Percentiles rank a stretch among this genome's conserved stretches.
phyloP scores from a whole-genome alignment of 2,113 vertebrate species.

The Alethe diademata region DNA sequence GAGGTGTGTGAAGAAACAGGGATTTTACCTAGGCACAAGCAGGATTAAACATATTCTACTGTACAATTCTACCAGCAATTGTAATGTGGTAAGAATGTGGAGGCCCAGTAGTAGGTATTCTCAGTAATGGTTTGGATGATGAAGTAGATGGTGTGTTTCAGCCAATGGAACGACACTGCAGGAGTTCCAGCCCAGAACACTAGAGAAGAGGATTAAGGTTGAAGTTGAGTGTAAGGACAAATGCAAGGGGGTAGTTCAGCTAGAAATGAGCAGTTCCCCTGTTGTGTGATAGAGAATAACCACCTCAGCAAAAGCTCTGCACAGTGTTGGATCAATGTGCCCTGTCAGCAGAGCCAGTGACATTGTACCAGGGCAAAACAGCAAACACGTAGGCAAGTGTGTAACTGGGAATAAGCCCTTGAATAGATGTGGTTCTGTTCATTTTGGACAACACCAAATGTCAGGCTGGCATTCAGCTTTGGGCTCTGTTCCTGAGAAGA shows the following conservation, averaged over 20 bases:
- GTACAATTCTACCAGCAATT: not conserved
- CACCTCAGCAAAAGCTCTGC: not conserved
- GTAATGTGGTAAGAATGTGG: fast-evolving
- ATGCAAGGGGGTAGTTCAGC: not conserved
- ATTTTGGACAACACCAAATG: not conserved
- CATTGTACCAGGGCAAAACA: not conserved
- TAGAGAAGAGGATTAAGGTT: not conserved
- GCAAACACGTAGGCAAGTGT: not conserved
- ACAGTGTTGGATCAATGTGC: not conserved
- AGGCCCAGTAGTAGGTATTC: not conserved
- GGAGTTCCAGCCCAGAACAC: not conserved
- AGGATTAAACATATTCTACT: not conserved
- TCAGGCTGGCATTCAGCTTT: not conserved
- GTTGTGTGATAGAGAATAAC: not conserved
- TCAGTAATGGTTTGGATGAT: not conserved
- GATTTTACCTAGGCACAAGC: not conserved
- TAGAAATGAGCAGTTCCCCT: not conserved
- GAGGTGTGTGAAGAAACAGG: not conserved
- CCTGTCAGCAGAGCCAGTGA: not conserved
- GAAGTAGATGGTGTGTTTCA: not conserved
- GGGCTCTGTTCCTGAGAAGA: not conserved
- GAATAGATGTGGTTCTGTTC: not conserved
- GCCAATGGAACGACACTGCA: not conserved
- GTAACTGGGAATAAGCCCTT: not conserved
- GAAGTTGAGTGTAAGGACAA: not conserved